Base-by-base conservation (phyloP, 2,113 vertebrate species). In the Brachyhypopomus occidentalis region DNA sequence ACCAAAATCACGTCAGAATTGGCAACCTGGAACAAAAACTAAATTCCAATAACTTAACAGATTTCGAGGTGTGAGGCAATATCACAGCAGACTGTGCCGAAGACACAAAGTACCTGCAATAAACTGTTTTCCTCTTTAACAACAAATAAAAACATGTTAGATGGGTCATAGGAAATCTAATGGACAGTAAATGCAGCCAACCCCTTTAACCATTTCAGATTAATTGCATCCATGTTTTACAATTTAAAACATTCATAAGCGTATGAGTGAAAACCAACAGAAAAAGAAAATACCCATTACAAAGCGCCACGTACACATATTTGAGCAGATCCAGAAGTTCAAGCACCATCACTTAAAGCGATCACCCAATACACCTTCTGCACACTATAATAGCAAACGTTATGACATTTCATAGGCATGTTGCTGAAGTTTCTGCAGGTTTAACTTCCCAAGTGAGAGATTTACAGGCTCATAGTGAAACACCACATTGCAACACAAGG, bases 1-100 rank as follows among this genome's bases (percentile, higher is more conserved):
- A 86, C 87, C 89, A 87, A 71, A 79, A 34, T 72, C 70, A 81
- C 52, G 60, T 76, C 9, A 74, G 76, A 83, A 55, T 27, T 56
- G 58, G 70, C 48, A 27, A 56, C 48, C 14, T 20, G 72, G 17
- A 77, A 83, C 52, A 59, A 80, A 76, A 60, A 17, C 25, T 59
- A 11, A 73, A 45, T 19, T 12, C 17, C 20, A 34, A 59, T 67
- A 69, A 55, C 59, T 41, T 59, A 72, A 77, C 74, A 83, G 63
- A 83, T 72, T 66, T 60, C 72, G 11, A 77, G 72, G 72, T 67
- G 77, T 73, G 71, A 9, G 58, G 71, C 73, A 69, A 79, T 63
- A 30, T 74, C 69, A 64, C 27, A 59, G 25, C 0, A 70, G 34
- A 60, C 66, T 60, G 69, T 38, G 22, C 77, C 67, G 20, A 22